Evolutionary conservation across 2,888 invertebrate species (phyloP).

Genomic region (Fragum fragum): DNA sequence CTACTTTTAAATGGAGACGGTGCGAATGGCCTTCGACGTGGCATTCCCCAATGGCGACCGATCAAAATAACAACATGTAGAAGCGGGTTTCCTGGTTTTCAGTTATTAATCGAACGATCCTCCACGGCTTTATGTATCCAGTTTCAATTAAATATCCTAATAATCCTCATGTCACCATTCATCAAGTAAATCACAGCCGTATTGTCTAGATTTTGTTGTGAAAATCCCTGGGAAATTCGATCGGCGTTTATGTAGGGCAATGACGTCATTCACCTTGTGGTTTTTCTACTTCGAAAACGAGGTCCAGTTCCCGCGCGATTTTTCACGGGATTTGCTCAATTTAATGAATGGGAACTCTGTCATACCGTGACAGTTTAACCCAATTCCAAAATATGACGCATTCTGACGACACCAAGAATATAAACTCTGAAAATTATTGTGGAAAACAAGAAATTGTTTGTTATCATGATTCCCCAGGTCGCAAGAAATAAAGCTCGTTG

Average conservation of each 20-base stretch:
- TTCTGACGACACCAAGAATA: too few species aligned
- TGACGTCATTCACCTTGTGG: slow-evolving; percentile 68
- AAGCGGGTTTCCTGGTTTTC: slow-evolving; percentile 54
- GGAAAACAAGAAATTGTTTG: too few species aligned
- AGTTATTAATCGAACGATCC: neutral
- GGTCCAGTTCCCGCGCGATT: slow-evolving; percentile 49
- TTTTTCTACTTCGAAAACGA: slow-evolving; percentile 57
- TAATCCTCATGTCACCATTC: neutral
- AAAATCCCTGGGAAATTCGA: slow-evolving; percentile 69
- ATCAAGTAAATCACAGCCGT: slow-evolving; percentile 23
- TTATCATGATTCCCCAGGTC: too few species aligned
- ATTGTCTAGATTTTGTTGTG: slow-evolving; percentile 19
- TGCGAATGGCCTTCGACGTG: slow-evolving; percentile 72
- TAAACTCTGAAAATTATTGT: too few species aligned
- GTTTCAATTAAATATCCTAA: neutral
- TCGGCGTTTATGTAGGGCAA: slow-evolving; percentile 49
- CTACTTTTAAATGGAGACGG: slow-evolving; percentile 71
- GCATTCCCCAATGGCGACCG: slow-evolving; percentile 75
- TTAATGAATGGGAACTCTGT: slow-evolving; percentile 19
- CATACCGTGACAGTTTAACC: too few species aligned
- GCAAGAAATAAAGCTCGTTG: too few species aligned
- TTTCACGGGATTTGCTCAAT: too few species aligned
- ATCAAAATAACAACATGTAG: slow-evolving; percentile 35
- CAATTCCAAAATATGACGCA: too few species aligned
- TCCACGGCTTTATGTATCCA: neutral